A percentile compares a stretch with the other conserved stretches of the same genome.
phyloP scores from a whole-genome alignment of 2,888 invertebrate species.

The Alloscopus bannaensis region DNA sequence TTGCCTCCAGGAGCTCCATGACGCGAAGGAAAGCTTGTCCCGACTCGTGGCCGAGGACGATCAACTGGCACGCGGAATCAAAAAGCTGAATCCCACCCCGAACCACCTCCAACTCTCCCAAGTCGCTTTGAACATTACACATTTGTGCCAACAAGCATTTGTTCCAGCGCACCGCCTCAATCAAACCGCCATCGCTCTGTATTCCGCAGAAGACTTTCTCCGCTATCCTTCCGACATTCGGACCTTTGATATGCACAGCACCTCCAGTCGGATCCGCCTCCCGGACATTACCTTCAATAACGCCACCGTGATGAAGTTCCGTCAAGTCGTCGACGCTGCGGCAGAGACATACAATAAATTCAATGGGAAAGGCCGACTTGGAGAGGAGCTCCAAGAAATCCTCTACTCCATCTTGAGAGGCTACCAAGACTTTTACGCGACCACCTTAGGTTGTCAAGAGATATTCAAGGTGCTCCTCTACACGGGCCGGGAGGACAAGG shows the following conservation, averaged over 20 bases:
- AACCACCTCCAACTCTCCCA: constrained; percentile 61
- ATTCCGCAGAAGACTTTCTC: constrained; percentile 68
- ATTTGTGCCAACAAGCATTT: constrained; percentile 67
- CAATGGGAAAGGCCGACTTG: constrained; percentile 54
- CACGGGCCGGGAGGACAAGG: constrained; percentile 61
- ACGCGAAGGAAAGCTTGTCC: constrained; percentile 65
- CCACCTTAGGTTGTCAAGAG: constrained; percentile 66
- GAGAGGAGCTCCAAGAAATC: constrained; percentile 65
- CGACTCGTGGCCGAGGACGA: constrained; percentile 67
- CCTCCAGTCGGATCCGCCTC: constrained; percentile 58
- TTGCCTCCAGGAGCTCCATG: constrained; percentile 56
- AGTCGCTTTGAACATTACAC: constrained; percentile 52
- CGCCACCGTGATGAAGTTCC: constrained; percentile 64
- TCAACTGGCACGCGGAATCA: constrained; percentile 62
- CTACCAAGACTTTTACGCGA: constrained; percentile 68
- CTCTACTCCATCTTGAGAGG: constrained; percentile 63
- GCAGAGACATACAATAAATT: constrained; percentile 67
- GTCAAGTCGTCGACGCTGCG: constrained; percentile 65
- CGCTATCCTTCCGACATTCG: constrained; percentile 67
- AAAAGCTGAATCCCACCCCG: constrained; percentile 50
- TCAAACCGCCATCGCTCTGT: constrained; percentile 68
- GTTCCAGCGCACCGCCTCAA: constrained; percentile 70
- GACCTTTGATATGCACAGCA: constrained; percentile 56
- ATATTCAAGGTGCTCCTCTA: constrained; percentile 70
- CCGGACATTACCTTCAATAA: constrained; percentile 57